Conservation (phyloP, 2,888 invertebrate genomes). For the Oscheius myriophilus region DNA sequence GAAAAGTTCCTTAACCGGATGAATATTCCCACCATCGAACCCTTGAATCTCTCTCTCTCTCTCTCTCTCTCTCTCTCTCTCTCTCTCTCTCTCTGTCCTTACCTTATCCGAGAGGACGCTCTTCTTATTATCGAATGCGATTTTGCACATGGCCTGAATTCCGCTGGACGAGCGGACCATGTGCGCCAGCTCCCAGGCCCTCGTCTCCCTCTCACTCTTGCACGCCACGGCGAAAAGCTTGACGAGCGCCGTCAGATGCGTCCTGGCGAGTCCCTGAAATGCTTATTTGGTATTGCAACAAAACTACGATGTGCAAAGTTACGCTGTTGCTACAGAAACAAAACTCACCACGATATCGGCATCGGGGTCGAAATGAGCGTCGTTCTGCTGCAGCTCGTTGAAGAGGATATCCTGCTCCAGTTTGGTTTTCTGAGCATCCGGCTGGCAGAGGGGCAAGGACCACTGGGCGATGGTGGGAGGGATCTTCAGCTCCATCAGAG, state of each 20-base stretch:
- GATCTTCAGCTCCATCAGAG: slow-evolving; percentile 40
- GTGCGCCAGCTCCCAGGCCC: slow-evolving; percentile 58
- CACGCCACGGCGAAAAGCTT: slow-evolving; percentile 59
- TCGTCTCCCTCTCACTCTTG: slow-evolving; percentile 46
- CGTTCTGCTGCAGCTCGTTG: slow-evolving; percentile 51
- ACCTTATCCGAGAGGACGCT: slow-evolving; percentile 59
- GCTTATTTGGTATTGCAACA: no score
- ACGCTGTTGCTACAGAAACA: no score
- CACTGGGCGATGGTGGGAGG: slow-evolving; percentile 50
- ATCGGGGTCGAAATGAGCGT: neutral
- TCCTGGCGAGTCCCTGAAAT: slow-evolving; percentile 30
- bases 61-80: slow-evolving; percentile 12
- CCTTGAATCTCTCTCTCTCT: neutral
- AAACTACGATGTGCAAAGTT: neutral
- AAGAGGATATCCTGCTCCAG: slow-evolving; percentile 53
- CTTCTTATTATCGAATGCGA: slow-evolving; percentile 54
- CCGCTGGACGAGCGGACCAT: slow-evolving; percentile 42
- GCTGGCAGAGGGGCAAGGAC: slow-evolving; percentile 55
- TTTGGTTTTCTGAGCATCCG: slow-evolving; percentile 46
- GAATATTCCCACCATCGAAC: neutral
- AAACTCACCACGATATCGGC: slow-evolving; percentile 6
- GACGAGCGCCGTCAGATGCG: slow-evolving; percentile 42
- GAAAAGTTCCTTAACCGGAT: slow-evolving; percentile 1
- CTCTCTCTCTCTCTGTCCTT: slow-evolving; percentile 11
- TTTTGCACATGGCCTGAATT: slow-evolving; percentile 50